Conservation (phyloP, 1,140 invertebrate genomes). For the Neelides sp. region DNA sequence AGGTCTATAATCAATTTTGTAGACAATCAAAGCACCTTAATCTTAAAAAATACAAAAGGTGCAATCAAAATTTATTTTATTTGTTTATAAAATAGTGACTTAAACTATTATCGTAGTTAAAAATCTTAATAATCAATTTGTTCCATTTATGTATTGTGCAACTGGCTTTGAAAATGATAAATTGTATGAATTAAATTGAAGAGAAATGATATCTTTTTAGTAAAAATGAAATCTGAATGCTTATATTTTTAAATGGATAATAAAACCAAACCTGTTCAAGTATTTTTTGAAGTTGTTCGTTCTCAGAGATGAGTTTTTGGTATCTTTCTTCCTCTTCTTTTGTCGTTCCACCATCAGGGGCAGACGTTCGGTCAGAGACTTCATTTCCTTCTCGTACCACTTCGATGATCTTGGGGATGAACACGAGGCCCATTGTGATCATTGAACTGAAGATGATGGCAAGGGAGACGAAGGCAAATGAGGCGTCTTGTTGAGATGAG, state of each 20-base stretch:
- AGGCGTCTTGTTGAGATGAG: constrained; percentile 89
- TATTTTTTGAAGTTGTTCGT: constrained; percentile 87
- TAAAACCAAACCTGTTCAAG: constrained; percentile 81
- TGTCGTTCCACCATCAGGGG: constrained; percentile 69
- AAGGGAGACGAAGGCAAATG: constrained; percentile 88
- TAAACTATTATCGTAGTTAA: constrained; percentile 1
- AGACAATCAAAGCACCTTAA: too few species aligned
- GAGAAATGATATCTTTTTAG: constrained; percentile 9
- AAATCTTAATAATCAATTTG: neutral
- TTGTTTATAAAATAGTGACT: constrained; percentile 1
- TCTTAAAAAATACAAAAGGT: too few species aligned
- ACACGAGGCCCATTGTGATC: constrained; percentile 76
- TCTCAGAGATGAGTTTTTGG: constrained; percentile 83
- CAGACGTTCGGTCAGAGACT: constrained; percentile 31
- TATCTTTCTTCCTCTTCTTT: constrained; percentile 91
- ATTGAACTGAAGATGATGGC: constrained; percentile 94
- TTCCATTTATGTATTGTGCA: constrained; percentile 5
- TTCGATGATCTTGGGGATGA: constrained; percentile 33
- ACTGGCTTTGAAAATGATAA: constrained; percentile 5
- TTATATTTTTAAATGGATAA: too few species aligned
- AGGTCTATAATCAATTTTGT: too few species aligned
- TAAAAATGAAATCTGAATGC: constrained; percentile 14
- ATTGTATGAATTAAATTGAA: constrained; percentile 6
- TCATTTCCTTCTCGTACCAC: constrained; percentile 34
- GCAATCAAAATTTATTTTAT: too few species aligned